A percentile compares a stretch with the other conserved stretches of the same genome.
phyloP scores from a whole-genome alignment of 2,113 vertebrate genomes.

The Oreotrochilus melanogaster region DNA sequence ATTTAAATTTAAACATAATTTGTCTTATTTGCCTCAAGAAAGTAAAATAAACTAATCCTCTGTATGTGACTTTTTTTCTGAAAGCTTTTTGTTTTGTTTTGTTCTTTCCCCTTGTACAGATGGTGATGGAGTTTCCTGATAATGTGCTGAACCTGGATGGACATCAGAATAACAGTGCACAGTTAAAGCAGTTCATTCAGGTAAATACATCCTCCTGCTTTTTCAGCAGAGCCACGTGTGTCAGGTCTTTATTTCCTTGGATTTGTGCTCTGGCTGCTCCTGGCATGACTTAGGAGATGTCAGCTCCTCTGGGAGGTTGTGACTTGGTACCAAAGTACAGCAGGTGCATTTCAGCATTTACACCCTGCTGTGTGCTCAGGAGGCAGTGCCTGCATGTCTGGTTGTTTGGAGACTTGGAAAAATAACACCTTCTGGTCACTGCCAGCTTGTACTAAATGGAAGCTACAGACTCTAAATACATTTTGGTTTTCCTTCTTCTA shows the following conservation, averaged over 20 bases:
- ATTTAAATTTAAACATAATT: neutral
- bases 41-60: neutral
- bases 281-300: neutral
- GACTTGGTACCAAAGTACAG: neutral
- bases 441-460: neutral
- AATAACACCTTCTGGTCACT: neutral
- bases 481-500: neutral
- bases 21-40: neutral
- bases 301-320: neutral
- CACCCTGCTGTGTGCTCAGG: neutral
- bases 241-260: neutral
- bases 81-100: neutral
- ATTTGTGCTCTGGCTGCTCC: neutral
- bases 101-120: conserved; percentile 72
- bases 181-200: conserved; percentile 93
- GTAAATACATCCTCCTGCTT: conserved; percentile 66
- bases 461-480: neutral
- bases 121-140: conserved; percentile 99
- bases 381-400: neutral
- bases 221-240: fast-evolving
- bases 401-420: neutral
- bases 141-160: conserved; percentile 89
- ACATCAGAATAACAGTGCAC: conserved; percentile 86
- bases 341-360: neutral
- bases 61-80: neutral